A percentile compares a stretch with the other conserved stretches of the same genome.
These are phyloP conservation scores for Pangasianodon gigas DNA, from an alignment of 2,113 vertebrate species.

Conservation along the genomic window DNA sequence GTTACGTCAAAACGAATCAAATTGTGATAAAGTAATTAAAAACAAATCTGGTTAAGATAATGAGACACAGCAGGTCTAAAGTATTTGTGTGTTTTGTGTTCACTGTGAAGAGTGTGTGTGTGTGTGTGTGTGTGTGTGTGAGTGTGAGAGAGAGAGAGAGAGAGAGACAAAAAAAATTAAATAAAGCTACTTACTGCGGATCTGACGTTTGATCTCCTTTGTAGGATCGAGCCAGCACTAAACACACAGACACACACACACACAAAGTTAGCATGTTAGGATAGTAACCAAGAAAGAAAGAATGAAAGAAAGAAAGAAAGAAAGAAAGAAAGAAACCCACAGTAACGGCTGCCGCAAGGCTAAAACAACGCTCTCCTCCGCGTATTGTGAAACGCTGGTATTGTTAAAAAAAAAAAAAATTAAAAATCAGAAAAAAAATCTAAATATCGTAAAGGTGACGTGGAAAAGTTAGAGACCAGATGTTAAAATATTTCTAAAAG, in stretches of 20 bases:
- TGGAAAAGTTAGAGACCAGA: too few relatives aligned
- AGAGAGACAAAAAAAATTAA: constrained; percentile 55
- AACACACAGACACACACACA: not conserved
- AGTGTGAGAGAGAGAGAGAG: not conserved
- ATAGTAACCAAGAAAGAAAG: too few relatives aligned
- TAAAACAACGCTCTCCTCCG: too few relatives aligned
- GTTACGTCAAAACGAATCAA: too few relatives aligned
- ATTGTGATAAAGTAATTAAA: too few relatives aligned
- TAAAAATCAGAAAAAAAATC: too few relatives aligned
- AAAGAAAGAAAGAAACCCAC: not conserved
- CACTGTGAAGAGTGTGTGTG: not conserved
- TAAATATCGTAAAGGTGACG: too few relatives aligned
- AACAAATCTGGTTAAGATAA: not conserved
- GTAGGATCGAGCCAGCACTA: constrained; percentile 78
- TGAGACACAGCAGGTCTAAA: not conserved
- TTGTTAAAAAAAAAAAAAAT: too few relatives aligned
- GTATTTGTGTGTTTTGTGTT: not conserved
- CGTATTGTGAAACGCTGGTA: too few relatives aligned
- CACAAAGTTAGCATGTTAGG: not conserved
- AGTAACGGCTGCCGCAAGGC: not conserved
- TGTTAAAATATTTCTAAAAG: too few relatives aligned
- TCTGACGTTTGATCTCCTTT: constrained; percentile 78
- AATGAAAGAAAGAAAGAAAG: too few relatives aligned
- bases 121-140: too few relatives aligned
- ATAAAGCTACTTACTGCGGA: constrained; percentile 71